phyloP scores from a whole-genome alignment of 2,888 invertebrate species.

The Drosophila neonasuta region DNA sequence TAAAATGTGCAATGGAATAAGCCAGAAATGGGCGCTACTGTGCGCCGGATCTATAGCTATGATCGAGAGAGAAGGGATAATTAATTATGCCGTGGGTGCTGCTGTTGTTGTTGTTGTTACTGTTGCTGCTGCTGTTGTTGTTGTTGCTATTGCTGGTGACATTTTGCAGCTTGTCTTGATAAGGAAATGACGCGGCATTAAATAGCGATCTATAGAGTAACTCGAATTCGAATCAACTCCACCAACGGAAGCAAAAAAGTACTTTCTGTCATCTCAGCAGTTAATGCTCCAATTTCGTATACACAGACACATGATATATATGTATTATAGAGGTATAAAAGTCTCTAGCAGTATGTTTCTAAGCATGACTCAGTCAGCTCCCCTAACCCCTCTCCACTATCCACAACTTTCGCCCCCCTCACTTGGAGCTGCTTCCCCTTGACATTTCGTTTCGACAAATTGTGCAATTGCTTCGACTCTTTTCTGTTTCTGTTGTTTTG shows the following conservation, averaged over 20 bases:
- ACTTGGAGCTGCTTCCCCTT: conserved; percentile 4
- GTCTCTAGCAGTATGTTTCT: conserved; percentile 17
- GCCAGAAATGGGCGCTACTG: conserved; percentile 37
- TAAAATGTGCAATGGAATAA: conserved; percentile 34
- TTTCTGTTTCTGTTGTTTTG: conserved; percentile 45
- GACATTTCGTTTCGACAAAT: conserved; percentile 59
- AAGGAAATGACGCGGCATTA: conserved; percentile 71
- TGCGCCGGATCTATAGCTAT: conserved; percentile 25
- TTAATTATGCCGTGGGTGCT: conserved; percentile 64
- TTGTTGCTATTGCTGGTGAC: conserved; percentile 52
- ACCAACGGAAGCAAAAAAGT: conserved; percentile 41
- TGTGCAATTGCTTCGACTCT: conserved; percentile 60
- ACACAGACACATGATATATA: conserved; percentile 34
- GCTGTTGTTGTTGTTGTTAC: conserved; percentile 15
- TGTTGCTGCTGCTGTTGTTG: conserved; percentile 39
- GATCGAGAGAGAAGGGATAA: conserved; percentile 43
- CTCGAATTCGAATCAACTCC: not conserved
- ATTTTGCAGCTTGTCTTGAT: conserved; percentile 62
- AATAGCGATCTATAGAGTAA: conserved; percentile 20
- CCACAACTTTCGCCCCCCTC: not conserved
- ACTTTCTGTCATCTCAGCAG: conserved; percentile 52
- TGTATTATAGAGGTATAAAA: conserved; percentile 10
- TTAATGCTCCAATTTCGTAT: conserved; percentile 46
- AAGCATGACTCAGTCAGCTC: conserved; percentile 38
- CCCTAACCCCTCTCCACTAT: not conserved